A percentile compares a stretch with the other conserved stretches of the same genome.
These are phyloP conservation scores for Allophyes oxyacanthae DNA, from an alignment of 2,888 invertebrate genomes.

Conservation along the genomic window DNA sequence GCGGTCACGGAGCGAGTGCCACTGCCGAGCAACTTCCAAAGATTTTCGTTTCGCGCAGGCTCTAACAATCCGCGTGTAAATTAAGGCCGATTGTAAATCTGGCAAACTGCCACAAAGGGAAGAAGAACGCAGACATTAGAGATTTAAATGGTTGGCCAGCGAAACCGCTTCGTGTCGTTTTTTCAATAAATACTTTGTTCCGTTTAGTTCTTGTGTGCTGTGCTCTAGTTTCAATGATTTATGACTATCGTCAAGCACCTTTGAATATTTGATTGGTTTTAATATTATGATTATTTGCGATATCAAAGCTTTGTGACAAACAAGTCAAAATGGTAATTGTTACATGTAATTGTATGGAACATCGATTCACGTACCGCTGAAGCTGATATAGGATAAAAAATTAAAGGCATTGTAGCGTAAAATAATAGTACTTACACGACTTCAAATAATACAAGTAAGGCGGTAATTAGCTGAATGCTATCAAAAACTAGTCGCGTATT, in stretches of 20 bases:
- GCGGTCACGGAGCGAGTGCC: constrained; percentile 66
- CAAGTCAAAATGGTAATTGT: too few relatives aligned
- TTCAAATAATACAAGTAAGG: background rate
- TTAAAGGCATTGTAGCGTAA: too few relatives aligned
- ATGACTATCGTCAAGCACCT: background rate
- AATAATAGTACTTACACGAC: too few relatives aligned
- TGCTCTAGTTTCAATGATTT: constrained; percentile 14
- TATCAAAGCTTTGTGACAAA: too few relatives aligned
- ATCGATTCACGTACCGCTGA: too few relatives aligned
- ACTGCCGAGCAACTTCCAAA: constrained; percentile 67
- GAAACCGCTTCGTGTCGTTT: constrained; percentile 54
- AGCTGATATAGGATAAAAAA: too few relatives aligned
- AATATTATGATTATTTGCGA: too few relatives aligned
- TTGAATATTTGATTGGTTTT: background rate
- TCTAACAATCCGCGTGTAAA: constrained; percentile 69
- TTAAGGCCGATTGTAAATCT: constrained; percentile 73
- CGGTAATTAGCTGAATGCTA: background rate
- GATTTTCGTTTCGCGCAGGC: constrained; percentile 64
- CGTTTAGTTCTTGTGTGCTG: constrained; percentile 16
- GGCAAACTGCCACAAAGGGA: constrained; percentile 71
- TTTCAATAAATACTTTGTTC: constrained; percentile 30
- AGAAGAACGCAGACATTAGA: constrained; percentile 67
- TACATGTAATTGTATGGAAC: too few relatives aligned
- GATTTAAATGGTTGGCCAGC: constrained; percentile 61
- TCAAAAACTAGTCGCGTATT: constrained; percentile 11